Evolutionary conservation across 2,797 vertebrate species (phyloP), one percentile per base, ranked within the genome.

Genomic region (Poecilia gillii): DNA sequence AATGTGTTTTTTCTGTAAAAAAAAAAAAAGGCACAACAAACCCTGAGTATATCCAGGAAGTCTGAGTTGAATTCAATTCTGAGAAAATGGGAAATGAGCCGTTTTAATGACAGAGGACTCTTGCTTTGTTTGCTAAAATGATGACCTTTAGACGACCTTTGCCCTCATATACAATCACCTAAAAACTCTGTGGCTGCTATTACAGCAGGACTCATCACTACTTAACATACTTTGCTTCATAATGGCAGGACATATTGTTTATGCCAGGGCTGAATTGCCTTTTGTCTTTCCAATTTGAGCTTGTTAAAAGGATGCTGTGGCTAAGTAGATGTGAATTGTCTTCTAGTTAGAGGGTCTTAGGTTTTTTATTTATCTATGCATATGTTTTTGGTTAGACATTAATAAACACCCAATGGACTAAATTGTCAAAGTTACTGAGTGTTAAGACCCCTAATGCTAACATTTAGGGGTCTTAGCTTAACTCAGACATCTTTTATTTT

Each of bases 91-190:
- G 7, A 53, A 53, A 53, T 23, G 43, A 84, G 81, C 18, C 2
- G 68, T 68, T 86, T 85, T 92, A 92, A 92, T 89, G 82, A 90
- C 81, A 92, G 77, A 36, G 74, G 46, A 57, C 73, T 76, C 81
- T 87, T 80, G 47, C 16, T 18, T 16, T 49, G 3, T 18, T 49
- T 72, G 18, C 71, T 79, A 43, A 86, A 23, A 80, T 39, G 53
- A 1, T 88, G 84, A 85, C 84, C 86, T 89, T 87, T 89, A 77
- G 28, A 82, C 76, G 89, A 51, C 85, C 86, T 79, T 76, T 83
- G 80, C 76, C 78, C 84, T 90, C 43, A 74, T 90, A 91, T 83
- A 91, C 84, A 85, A 81, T 79, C 18, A 84, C 64, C 81, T 83
- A 16, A 49, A 16, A 49, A 49, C 18, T 49, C 47, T 18, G 47